Evolutionary conservation across 2,888 invertebrate species (phyloP).

Genomic region (Chrysotoxum bicinctum): DNA sequence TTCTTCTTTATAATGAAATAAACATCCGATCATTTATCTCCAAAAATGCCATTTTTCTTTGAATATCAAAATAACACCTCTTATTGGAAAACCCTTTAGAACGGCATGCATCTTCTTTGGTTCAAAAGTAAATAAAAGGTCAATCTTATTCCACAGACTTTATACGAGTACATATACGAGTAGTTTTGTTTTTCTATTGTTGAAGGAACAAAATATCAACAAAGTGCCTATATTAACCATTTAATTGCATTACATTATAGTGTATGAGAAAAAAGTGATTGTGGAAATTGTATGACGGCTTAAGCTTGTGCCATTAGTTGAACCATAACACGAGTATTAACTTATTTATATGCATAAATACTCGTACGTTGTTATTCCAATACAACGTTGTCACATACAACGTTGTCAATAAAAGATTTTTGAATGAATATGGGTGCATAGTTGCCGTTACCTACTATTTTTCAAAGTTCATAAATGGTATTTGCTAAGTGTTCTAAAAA

Average conservation of each 20-base stretch:
- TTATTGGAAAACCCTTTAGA: no score
- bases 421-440: not conserved
- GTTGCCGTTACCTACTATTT: not conserved
- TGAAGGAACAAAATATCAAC: not conserved
- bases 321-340: not conserved
- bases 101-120: not conserved
- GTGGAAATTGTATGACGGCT: not conserved
- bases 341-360: not conserved
- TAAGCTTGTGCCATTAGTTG: not conserved
- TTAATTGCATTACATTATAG: not conserved
- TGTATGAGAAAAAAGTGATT: not conserved
- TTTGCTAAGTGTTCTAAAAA: constrained; percentile 7
- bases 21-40: no score
- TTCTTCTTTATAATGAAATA: no score
- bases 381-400: not conserved
- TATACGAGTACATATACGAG: no score
- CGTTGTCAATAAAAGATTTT: not conserved
- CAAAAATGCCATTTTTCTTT: no score
- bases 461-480: not conserved
- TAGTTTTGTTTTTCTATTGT: not conserved
- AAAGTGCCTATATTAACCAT: not conserved
- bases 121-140: not conserved
- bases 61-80: no score
- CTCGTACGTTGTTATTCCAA: not conserved
- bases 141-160: not conserved